These are phyloP conservation scores for Vollenhovia emeryi DNA, from an alignment of 1,140 invertebrate genomes.

Conservation along the genomic window DNA sequence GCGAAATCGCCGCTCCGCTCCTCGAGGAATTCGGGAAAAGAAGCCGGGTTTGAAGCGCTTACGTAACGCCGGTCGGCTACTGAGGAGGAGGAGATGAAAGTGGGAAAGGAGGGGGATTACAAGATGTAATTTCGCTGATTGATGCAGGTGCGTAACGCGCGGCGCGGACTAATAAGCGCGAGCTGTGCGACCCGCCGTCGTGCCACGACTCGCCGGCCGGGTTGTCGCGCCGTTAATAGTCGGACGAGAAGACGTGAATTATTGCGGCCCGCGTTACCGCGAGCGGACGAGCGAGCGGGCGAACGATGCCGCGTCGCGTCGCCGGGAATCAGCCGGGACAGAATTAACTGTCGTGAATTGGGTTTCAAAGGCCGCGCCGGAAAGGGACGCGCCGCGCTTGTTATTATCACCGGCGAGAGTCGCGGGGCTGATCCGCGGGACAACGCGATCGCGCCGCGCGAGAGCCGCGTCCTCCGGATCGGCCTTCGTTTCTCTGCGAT, in stretches of 20 bases:
- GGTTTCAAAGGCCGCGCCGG: slow-evolving; percentile 54
- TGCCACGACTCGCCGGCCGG: neutral
- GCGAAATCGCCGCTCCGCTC: neutral
- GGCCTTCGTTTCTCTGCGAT: neutral
- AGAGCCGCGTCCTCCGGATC: too few species aligned
- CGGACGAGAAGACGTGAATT: slow-evolving; percentile 64
- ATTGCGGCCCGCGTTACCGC: slow-evolving; percentile 56
- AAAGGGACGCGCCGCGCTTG: slow-evolving; percentile 2
- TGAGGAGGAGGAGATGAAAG: neutral
- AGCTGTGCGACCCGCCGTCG: neutral
- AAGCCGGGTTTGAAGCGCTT: neutral
- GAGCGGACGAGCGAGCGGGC: neutral
- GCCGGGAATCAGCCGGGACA: slow-evolving; percentile 19
- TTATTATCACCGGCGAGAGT: neutral
- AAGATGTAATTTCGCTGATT: slow-evolving; percentile 41
- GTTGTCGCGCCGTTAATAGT: slow-evolving; percentile 64
- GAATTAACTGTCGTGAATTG: slow-evolving; percentile 56
- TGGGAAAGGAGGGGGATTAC: neutral
- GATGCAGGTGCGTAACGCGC: slow-evolving; percentile 31
- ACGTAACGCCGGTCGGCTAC: too few species aligned
- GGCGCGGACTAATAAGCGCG: slow-evolving; percentile 35
- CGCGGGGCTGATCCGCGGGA: neutral
- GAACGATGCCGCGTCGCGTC: slow-evolving; percentile 9
- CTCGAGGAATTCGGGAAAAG: neutral
- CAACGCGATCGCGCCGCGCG: too few species aligned